A percentile compares a stretch with the other conserved stretches of the same genome.
Evolutionary conservation across 2,888 invertebrate genomes (phyloP).

Genomic region (Nematopogon swammerdamellus): DNA sequence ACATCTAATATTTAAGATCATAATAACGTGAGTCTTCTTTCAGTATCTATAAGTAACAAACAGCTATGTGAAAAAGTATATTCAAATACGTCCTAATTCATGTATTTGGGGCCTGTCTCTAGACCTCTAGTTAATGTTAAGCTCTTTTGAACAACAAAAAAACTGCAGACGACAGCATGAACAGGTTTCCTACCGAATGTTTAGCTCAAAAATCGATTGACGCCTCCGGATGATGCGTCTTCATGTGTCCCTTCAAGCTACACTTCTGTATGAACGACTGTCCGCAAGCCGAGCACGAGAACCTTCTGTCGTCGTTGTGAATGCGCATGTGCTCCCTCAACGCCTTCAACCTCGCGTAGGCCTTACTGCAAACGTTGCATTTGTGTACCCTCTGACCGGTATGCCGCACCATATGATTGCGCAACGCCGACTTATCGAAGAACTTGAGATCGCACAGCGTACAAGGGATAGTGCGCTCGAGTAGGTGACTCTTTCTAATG

Average conservation of each 20-base stretch:
- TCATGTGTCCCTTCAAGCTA: slow-evolving; percentile 37
- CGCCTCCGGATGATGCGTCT: slow-evolving; percentile 28
- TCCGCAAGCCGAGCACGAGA: slow-evolving; percentile 31
- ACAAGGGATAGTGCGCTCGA: not conserved
- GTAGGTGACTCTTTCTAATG: not conserved
- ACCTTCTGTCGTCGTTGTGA: slow-evolving; percentile 36
- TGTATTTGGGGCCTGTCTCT: no score
- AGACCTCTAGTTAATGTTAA: no score
- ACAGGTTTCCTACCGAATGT: no score
- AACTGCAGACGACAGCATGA: no score
- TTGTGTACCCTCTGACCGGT: slow-evolving; percentile 29
- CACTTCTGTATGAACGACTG: slow-evolving; percentile 42
- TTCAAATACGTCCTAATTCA: no score
- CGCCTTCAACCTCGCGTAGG: slow-evolving; percentile 36
- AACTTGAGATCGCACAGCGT: not conserved
- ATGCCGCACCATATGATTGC: slow-evolving; percentile 32
- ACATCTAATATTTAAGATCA: no score
- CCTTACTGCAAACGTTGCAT: slow-evolving; percentile 37
- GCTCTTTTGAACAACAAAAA: no score
- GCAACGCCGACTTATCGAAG: slow-evolving; percentile 11
- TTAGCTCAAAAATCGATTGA: no score
- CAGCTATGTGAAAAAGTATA: no score
- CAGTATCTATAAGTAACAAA: no score
- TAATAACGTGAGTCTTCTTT: no score
- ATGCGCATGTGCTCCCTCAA: slow-evolving; percentile 37